Conservation (phyloP, 2,888 invertebrate genomes). For the Blastobasis adustella region DNA sequence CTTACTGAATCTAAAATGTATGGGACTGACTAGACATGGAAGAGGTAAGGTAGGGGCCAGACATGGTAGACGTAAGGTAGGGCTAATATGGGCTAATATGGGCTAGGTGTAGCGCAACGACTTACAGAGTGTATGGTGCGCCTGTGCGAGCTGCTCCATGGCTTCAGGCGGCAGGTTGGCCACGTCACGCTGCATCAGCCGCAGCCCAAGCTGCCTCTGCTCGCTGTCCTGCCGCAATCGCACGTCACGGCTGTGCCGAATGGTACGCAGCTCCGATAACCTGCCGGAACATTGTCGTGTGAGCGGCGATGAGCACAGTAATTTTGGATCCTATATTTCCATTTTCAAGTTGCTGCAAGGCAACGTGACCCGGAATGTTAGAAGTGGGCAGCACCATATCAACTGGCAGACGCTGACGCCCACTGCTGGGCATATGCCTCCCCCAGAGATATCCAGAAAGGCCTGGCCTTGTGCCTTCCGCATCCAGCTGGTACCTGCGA, state of each 20-base stretch:
- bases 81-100: not conserved
- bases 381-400: too few species aligned
- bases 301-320: too few species aligned
- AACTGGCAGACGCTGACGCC: too few species aligned
- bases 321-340: too few species aligned
- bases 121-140: slow-evolving; percentile 85
- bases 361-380: too few species aligned
- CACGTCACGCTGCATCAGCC: slow-evolving; percentile 82
- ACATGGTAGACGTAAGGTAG: not conserved
- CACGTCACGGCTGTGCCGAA: slow-evolving; percentile 85
- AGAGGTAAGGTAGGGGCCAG: not conserved
- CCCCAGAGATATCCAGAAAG: too few species aligned
- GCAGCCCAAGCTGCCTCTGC: slow-evolving; percentile 83
- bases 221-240: slow-evolving; percentile 84
- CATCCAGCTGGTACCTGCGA: too few species aligned
- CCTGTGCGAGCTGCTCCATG: slow-evolving; percentile 82
- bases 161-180: slow-evolving; percentile 83
- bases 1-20: not conserved
- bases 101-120: slow-evolving; percentile 18
- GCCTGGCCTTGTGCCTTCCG: too few species aligned
- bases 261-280: slow-evolving; percentile 82
- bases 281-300: slow-evolving; percentile 38
- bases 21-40: not conserved
- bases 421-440: too few species aligned
- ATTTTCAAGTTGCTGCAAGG: too few species aligned